Evolutionary conservation across 1,140 invertebrate species (phyloP).

Genomic region (Meteorus sp.): DNA sequence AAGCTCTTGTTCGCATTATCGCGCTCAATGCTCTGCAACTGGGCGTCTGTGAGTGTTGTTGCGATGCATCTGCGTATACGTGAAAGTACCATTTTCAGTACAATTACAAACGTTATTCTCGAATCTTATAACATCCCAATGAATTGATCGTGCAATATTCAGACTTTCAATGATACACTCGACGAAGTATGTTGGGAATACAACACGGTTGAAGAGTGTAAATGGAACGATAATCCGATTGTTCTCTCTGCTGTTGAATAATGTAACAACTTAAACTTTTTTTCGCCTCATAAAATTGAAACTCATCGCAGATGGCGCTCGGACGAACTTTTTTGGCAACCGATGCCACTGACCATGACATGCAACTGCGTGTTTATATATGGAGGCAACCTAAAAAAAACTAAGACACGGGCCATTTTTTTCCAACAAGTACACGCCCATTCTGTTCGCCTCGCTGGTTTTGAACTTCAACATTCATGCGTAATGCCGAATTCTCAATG

Average conservation of each 20-base stretch:
- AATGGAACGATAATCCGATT: too few relatives aligned
- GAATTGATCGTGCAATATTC: too few relatives aligned
- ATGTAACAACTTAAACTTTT: background rate
- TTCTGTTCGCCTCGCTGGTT: too few relatives aligned
- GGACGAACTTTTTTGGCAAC: slow-evolving; percentile 23
- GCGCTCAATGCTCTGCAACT: slow-evolving; percentile 62
- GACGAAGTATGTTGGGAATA: too few relatives aligned
- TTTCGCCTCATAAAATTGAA: background rate
- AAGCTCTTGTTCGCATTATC: slow-evolving; percentile 68
- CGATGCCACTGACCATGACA: slow-evolving; percentile 28
- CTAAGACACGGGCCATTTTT: background rate
- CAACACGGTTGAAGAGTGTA: too few relatives aligned
- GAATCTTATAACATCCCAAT: slow-evolving; percentile 4
- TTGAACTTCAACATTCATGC: too few relatives aligned
- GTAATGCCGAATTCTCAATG: too few relatives aligned
- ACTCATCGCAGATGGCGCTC: background rate
- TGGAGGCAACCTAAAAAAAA: slow-evolving; percentile 25
- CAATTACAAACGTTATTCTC: too few relatives aligned
- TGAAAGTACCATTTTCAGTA: slow-evolving; percentile 29
- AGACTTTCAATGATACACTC: too few relatives aligned
- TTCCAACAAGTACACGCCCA: too few relatives aligned
- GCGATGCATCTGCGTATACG: slow-evolving; percentile 63
- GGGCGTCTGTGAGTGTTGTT: slow-evolving; percentile 60
- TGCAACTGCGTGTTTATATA: slow-evolving; percentile 28
- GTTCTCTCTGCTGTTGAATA: too few relatives aligned